Evolutionary conservation across 2,888 invertebrate genomes (phyloP).

Genomic region (Chrysolina oricalcia): DNA sequence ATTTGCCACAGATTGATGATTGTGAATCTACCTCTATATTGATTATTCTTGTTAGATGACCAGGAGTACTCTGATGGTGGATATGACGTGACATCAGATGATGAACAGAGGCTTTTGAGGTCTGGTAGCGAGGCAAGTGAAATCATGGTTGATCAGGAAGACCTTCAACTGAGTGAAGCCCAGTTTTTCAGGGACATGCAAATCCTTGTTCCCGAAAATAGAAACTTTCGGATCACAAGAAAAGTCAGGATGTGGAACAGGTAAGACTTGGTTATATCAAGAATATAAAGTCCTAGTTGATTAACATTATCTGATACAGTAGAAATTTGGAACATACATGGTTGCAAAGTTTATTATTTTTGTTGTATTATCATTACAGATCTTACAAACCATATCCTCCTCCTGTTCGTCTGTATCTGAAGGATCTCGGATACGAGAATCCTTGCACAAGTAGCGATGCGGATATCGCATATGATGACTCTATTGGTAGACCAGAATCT

Average conservation of each 20-base stretch:
- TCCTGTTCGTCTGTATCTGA: constrained; percentile 17
- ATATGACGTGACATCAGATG: constrained; percentile 25
- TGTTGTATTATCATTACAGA: not conserved
- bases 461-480: not conserved
- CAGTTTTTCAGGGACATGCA: not conserved
- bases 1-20: not conserved
- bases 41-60: not conserved
- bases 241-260: constrained; percentile 14
- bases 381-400: not conserved
- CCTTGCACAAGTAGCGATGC: not conserved
- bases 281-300: too few relatives aligned
- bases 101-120: constrained; percentile 21
- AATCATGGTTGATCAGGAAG: not conserved
- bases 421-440: constrained; percentile 28
- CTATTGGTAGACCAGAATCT: not conserved
- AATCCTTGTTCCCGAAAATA: constrained; percentile 3
- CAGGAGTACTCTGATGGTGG: not conserved
- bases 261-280: not conserved
- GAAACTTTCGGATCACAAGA: not conserved
- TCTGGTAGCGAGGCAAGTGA: not conserved
- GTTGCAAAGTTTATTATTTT: not conserved
- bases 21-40: not conserved
- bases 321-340: not conserved
- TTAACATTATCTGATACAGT: not conserved
- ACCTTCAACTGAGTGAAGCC: not conserved